Percentiles rank a stretch among this genome's conserved stretches.
phyloP scores from a whole-genome alignment of 2,113 vertebrate genomes.

The Neomonachus schauinslandi region DNA sequence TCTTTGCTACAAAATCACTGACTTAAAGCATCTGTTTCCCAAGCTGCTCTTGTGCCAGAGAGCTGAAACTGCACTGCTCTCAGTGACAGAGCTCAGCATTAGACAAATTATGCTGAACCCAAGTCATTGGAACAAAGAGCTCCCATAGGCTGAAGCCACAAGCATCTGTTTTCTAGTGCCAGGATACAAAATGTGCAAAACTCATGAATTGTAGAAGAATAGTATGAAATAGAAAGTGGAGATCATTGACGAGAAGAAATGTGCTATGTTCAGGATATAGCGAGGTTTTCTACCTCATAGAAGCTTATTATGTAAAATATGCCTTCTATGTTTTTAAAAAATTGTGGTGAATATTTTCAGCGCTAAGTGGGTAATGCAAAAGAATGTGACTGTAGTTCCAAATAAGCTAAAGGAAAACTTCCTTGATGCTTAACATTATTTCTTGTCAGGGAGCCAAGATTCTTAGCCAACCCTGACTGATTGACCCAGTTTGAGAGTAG shows the following conservation, averaged over 20 bases:
- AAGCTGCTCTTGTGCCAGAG: constrained; percentile 60
- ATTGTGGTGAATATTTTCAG: neutral
- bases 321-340: neutral
- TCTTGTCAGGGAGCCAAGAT: neutral
- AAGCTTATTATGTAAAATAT: neutral
- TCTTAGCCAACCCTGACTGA: neutral
- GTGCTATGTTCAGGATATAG: neutral
- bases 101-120: neutral
- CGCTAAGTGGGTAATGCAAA: neutral
- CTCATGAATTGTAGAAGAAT: constrained; percentile 46
- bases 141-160: constrained; percentile 42
- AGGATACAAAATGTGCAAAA: constrained; percentile 52
- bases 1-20: constrained; percentile 58
- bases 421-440: neutral
- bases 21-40: constrained; percentile 67
- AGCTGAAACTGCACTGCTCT: neutral
- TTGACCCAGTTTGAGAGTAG: neutral
- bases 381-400: neutral
- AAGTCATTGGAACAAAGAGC: neutral
- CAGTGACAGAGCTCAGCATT: neutral
- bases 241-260: constrained; percentile 11
- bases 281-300: neutral
- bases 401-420: neutral
- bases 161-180: constrained; percentile 55
- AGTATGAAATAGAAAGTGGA: neutral